Evolutionary conservation across 2,113 vertebrate species (phyloP).

Genomic region (Oplegnathus fasciatus): DNA sequence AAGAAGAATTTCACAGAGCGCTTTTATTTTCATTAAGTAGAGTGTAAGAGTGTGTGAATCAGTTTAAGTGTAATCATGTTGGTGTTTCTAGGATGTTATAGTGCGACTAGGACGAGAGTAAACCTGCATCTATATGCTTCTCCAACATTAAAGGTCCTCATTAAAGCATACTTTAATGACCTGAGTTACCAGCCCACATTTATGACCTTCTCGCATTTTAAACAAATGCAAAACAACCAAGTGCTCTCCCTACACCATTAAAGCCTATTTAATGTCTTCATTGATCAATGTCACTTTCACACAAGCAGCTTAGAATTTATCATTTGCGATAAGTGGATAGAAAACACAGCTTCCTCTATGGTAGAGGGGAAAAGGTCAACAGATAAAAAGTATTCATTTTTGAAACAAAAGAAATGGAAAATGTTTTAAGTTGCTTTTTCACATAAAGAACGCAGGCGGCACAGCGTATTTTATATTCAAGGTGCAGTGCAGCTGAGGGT

Average conservation of each 20-base stretch:
- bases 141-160: slow-evolving; percentile 60
- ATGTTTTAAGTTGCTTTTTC: slow-evolving; percentile 17
- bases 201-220: slow-evolving; percentile 72
- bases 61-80: slow-evolving; percentile 44
- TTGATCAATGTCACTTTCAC: slow-evolving; percentile 81
- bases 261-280: slow-evolving; percentile 80
- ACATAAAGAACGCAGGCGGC: slow-evolving; percentile 5
- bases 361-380: slow-evolving; percentile 58
- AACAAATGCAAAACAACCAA: slow-evolving; percentile 74
- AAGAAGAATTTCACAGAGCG: slow-evolving; percentile 45
- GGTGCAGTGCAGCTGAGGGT: slow-evolving; percentile 14
- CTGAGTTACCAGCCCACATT: slow-evolving; percentile 65
- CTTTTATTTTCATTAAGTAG: slow-evolving; percentile 52
- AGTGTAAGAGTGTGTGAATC: slow-evolving; percentile 31
- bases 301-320: slow-evolving; percentile 77
- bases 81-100: slow-evolving; percentile 31
- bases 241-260: slow-evolving; percentile 68
- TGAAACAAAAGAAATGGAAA: background rate
- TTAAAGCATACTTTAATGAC: slow-evolving; percentile 71
- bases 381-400: slow-evolving; percentile 50
- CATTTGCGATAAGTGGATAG: slow-evolving; percentile 68
- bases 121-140: slow-evolving; percentile 59
- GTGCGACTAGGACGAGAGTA: slow-evolving; percentile 32
- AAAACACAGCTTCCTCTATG: slow-evolving; percentile 48
- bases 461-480: background rate